These are phyloP conservation scores for cattle (Bos taurus) DNA, from an alignment of 2,113 vertebrate genomes.

Conservation along the genomic window DNA sequence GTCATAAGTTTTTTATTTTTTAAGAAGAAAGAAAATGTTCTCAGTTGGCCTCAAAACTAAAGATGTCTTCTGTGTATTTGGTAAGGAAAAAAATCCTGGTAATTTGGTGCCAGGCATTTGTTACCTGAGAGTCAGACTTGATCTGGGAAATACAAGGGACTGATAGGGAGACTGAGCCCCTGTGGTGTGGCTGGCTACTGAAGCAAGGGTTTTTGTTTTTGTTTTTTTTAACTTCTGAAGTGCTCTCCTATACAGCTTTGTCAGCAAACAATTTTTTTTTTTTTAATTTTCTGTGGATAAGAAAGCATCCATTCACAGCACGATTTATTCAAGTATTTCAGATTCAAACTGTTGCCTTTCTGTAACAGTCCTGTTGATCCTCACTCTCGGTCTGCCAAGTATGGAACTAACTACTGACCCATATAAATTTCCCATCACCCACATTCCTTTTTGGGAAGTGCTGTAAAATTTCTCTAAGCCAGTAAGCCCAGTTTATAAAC, in stretches of 20 bases:
- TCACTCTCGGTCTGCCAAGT: not conserved
- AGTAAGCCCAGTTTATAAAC: not conserved
- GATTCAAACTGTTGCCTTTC: not conserved
- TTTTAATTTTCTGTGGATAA: not conserved
- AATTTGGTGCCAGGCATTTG: not conserved
- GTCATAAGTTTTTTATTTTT: not conserved
- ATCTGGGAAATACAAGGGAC: constrained; percentile 20
- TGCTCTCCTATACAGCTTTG: not conserved
- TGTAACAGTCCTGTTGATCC: not conserved
- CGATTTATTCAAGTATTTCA: not conserved
- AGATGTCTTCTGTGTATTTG: not conserved
- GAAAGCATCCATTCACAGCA: not conserved
- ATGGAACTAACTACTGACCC: not conserved
- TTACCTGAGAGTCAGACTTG: not conserved
- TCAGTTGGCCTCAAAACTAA: not conserved
- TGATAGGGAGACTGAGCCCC: not conserved
- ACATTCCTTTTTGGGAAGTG: not conserved
- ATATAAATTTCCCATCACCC: not conserved
- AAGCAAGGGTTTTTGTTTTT: not conserved
- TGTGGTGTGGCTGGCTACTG: not conserved
- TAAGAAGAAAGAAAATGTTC: constrained; percentile 12
- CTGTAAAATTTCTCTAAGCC: not conserved
- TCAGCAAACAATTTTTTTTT: not conserved
- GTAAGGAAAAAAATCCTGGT: not conserved
- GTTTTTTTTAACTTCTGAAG: not conserved